Evolutionary conservation across 2,888 invertebrate species (phyloP), one percentile per base, ranked within the genome.

Genomic region (Lobophora halterata): DNA sequence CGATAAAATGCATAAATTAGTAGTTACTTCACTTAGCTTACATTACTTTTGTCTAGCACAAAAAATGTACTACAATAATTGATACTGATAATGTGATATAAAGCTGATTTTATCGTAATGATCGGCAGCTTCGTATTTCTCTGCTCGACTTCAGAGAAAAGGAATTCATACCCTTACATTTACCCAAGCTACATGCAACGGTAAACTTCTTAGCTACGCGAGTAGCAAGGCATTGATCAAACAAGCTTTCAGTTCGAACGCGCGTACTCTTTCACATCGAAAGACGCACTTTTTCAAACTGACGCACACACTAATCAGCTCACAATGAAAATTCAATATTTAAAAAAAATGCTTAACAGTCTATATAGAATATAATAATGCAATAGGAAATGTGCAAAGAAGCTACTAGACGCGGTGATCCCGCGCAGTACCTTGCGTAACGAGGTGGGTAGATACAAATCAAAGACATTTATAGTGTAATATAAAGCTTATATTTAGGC

Each of bases 111-210:
- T 13, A 24, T 27, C 23, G 28, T 32, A 19, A 27, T 30, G 39
- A 27, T 17, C 44, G 78, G 79, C 63, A 69, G 83, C 71, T 87
- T 85, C 86, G 65, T 70, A 74, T 85, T 57, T 76, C 86, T 87
- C 86, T 87, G 86, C 86, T 85, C 29, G 32, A 50, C 40, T n/a
- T 65, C 85, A 86, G 86, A 86, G 85, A 74, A 71, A 81, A 76
- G 69, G 82, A 85, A 87, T 70, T 57, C 75, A 57, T 49, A 58
- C 78, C 79, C 69, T 63, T 49, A 55, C 51, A n/a, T 55, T 47
- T 49, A 71, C 71, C 61, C 8, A n/a, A n/a, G n/a, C n/a, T n/a
- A n/a, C n/a, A n/a, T n/a, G n/a, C n/a, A 30, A 26, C 16, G 60
- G 72, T 70, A 68, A 61, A 48, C 42, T 27, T 30, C 36, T 33